phyloP scores from a whole-genome alignment of 2,888 invertebrate species.

The Arge pagana region DNA sequence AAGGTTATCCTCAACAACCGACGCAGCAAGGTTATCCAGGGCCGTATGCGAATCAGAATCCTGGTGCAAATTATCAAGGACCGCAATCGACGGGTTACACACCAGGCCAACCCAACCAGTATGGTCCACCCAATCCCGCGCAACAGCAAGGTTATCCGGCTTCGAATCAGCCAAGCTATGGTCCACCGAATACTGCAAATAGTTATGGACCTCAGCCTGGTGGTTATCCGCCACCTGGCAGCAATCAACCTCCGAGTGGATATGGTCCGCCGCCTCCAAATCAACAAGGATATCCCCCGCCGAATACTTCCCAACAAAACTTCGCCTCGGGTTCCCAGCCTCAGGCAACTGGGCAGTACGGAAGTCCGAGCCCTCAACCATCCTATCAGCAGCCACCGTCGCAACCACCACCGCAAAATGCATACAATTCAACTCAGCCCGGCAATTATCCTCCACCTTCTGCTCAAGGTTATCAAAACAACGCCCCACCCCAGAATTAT shows the following conservation, averaged over 20 bases:
- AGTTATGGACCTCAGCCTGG: slow-evolving; percentile 56
- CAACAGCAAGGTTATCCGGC: slow-evolving; percentile 70
- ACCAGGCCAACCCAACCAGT: slow-evolving; percentile 66
- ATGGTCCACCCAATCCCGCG: slow-evolving; percentile 66
- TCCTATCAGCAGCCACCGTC: slow-evolving; percentile 50
- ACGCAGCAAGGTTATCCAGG: slow-evolving; percentile 67
- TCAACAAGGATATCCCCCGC: slow-evolving; percentile 70
- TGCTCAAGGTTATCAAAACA: slow-evolving; percentile 60
- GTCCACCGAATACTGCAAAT: slow-evolving; percentile 51
- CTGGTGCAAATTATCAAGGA: slow-evolving; percentile 69
- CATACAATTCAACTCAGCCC: slow-evolving; percentile 50
- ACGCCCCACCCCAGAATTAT: slow-evolving; percentile 51
- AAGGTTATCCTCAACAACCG: slow-evolving; percentile 71
- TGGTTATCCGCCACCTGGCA: slow-evolving; percentile 68
- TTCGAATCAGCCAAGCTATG: slow-evolving; percentile 62
- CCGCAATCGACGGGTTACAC: slow-evolving; percentile 58
- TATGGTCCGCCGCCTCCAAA: slow-evolving; percentile 70
- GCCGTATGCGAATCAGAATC: slow-evolving; percentile 64
- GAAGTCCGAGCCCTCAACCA: slow-evolving; percentile 56
- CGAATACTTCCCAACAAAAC: slow-evolving; percentile 58
- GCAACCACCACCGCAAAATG: slow-evolving; percentile 48
- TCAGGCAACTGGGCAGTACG: slow-evolving; percentile 52
- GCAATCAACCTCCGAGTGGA: slow-evolving; percentile 61
- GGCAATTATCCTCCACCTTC: slow-evolving; percentile 60
- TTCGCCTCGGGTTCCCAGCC: slow-evolving; percentile 57